Evolutionary conservation across 2,113 vertebrate species (phyloP).

Genomic region (Otis tarda): DNA sequence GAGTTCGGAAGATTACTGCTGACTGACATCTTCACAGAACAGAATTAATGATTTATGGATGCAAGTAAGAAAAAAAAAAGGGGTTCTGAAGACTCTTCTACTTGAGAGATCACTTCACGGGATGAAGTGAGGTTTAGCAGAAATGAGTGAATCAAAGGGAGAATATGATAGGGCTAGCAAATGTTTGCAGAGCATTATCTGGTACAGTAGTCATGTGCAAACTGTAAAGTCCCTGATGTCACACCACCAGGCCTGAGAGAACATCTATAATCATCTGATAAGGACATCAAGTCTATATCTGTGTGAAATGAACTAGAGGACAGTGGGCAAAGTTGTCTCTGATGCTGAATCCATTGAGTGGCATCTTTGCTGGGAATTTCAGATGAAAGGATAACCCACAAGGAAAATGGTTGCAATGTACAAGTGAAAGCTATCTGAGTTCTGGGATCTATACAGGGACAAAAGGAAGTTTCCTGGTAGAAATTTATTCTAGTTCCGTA

Average conservation of each 20-base stretch:
- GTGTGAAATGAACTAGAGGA: background rate
- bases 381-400: background rate
- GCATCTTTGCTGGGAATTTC: background rate
- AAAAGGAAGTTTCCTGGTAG: background rate
- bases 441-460: background rate
- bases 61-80: background rate
- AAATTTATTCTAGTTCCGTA: background rate
- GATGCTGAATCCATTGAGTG: background rate
- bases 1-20: background rate
- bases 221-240: background rate
- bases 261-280: background rate
- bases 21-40: background rate
- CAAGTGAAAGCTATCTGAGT: background rate
- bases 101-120: background rate
- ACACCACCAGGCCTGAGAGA: background rate
- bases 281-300: background rate
- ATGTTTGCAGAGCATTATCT: background rate
- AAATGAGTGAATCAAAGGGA: background rate
- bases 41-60: background rate
- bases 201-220: background rate
- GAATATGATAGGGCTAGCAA: background rate
- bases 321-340: background rate
- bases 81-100: background rate
- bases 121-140: background rate
- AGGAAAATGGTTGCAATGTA: background rate